Percentiles rank a stretch among this genome's conserved stretches.
phyloP scores from a whole-genome alignment of 2,888 invertebrate genomes.

The Pegoplata infirma region DNA sequence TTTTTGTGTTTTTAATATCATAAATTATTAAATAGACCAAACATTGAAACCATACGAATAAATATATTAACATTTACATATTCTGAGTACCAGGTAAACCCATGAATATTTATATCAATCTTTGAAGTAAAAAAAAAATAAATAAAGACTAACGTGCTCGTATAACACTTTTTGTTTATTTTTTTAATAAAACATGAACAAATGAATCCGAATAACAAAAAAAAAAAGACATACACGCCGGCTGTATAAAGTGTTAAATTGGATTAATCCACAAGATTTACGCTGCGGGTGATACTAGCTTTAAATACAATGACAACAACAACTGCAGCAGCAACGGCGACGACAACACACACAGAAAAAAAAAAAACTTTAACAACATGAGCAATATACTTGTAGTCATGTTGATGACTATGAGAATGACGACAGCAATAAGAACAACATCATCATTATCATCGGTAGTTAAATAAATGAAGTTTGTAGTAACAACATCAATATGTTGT shows the following conservation, averaged over 20 bases:
- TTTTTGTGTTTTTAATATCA: slow-evolving; percentile 23
- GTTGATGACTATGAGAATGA: slow-evolving; percentile 42
- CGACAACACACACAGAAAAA: slow-evolving; percentile 55
- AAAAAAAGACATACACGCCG: slow-evolving; percentile 66
- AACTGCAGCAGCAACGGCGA: slow-evolving; percentile 58
- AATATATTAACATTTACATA: slow-evolving; percentile 30
- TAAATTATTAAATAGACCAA: slow-evolving; percentile 56
- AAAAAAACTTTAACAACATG: slow-evolving; percentile 66
- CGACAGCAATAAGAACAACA: slow-evolving; percentile 43
- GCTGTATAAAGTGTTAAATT: slow-evolving; percentile 75
- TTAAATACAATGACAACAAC: slow-evolving; percentile 59
- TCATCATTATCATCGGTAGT: slow-evolving; percentile 42
- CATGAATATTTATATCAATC: slow-evolving; percentile 60
- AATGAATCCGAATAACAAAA: neutral
- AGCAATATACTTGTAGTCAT: slow-evolving; percentile 36
- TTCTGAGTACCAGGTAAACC: slow-evolving; percentile 18
- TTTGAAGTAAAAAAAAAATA: slow-evolving; percentile 9
- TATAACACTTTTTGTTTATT: neutral
- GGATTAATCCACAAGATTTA: slow-evolving; percentile 77
- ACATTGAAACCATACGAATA: slow-evolving; percentile 14
- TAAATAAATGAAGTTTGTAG: neutral
- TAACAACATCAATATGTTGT: neutral
- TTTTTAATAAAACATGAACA: neutral
- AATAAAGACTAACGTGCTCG: neutral
- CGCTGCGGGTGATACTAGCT: slow-evolving; percentile 76